Evolutionary conservation across 2,888 invertebrate genomes (phyloP), one percentile per base, ranked within the genome.

Genomic region (Agriopis aurantiaria): DNA sequence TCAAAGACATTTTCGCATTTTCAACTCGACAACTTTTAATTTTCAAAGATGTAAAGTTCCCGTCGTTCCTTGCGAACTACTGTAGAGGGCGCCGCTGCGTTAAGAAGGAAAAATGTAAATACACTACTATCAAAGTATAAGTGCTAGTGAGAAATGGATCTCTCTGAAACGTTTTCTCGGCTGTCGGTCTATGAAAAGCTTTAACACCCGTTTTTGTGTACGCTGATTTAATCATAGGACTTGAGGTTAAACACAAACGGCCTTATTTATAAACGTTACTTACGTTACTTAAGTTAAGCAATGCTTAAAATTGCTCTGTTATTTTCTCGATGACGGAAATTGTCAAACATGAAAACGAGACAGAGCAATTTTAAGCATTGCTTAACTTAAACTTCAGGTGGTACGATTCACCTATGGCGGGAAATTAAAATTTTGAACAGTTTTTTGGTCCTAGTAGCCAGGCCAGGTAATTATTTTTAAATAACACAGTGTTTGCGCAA

Each of bases 41-140:
- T 45, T 57, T 57, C 43, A 57, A 17, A 57, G 57, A 45, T 11
- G 57, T 7, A 17, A 45, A 14, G 8, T 41, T 56, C 4, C 17
- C 10, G 17, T 8, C 17, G 45, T 10, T 45, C 43, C 17, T 43
- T 17, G 14, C 14, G 23, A 45, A 17, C 43, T 43, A 45, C 57
- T 41, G 33, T 7, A 45, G 57, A 45, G 17, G 57, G 45, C 17
- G 45, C 57, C 17, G 17, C 56, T 40, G 56, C 17, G 17, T 57
- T 57, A 57, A 57, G 10, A 45, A 17, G 43, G 57, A 57, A 57
- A n/a, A 45, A 23, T 57, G 17, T 57, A 57, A 56, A 45, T 57
- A 45, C 45, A 45, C 11, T 17, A 56, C 56, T n/a, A 12, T 17
- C 40, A 41, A 40, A 40, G 55, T 55, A 55, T 7, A 5, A 11